phyloP scores from a whole-genome alignment of 2,888 invertebrate genomes.

The Drosophila tanythrix region DNA sequence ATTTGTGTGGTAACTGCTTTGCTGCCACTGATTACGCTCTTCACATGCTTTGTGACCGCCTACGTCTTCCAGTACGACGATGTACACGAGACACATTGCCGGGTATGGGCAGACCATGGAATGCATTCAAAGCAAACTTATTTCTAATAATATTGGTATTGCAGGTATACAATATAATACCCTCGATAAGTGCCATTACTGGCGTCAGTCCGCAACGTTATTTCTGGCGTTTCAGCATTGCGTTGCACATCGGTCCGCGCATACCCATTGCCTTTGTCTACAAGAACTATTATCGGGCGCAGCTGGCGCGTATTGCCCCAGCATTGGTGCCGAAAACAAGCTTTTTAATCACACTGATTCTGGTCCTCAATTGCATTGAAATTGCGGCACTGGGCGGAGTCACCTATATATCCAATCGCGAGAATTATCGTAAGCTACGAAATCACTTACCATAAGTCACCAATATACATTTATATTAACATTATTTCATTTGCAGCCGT shows the following conservation, averaged over 20 bases:
- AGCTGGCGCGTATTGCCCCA: slow-evolving; percentile 70
- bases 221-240: slow-evolving; percentile 96
- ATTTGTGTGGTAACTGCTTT: slow-evolving; percentile 93
- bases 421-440: slow-evolving; percentile 95
- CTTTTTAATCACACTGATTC: slow-evolving; percentile 89
- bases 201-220: slow-evolving; percentile 96
- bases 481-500: slow-evolving; percentile 88
- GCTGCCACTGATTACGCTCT: slow-evolving; percentile 93
- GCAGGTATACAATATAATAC: slow-evolving; percentile 96
- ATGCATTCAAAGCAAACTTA: not conserved
- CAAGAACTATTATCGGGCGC: slow-evolving; percentile 91
- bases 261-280: slow-evolving; percentile 95
- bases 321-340: slow-evolving; percentile 85
- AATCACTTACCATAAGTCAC: not conserved
- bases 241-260: slow-evolving; percentile 95
- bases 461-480: not conserved
- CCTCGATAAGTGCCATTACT: slow-evolving; percentile 97
- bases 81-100: slow-evolving; percentile 97
- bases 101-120: slow-evolving; percentile 87
- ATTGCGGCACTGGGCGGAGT: slow-evolving; percentile 94
- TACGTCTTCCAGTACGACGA: slow-evolving; percentile 96
- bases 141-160: slow-evolving; percentile 6
- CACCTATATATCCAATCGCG: slow-evolving; percentile 96
- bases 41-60: slow-evolving; percentile 95
- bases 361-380: slow-evolving; percentile 94